Evolutionary conservation across 2,888 invertebrate species (phyloP).

Genomic region (Corbicula japonica): DNA sequence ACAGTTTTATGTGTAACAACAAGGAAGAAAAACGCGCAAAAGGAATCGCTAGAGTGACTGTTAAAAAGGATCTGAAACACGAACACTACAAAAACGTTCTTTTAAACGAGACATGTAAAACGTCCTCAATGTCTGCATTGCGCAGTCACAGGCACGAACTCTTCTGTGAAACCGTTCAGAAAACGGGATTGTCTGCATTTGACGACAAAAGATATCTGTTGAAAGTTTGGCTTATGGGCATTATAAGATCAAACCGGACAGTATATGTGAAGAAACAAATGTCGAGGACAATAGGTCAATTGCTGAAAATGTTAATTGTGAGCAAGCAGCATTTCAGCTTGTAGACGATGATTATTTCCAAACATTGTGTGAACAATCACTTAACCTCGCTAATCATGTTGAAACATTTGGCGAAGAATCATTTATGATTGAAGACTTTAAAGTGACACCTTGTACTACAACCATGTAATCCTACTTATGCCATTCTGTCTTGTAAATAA

Average conservation of each 20-base stretch:
- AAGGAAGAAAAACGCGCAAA: constrained; percentile 43
- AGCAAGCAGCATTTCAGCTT: not conserved
- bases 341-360: not conserved
- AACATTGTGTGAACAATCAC: not conserved
- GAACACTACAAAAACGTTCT: constrained; percentile 45
- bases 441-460: constrained; percentile 5
- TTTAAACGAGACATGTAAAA: constrained; percentile 29
- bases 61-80: constrained; percentile 53
- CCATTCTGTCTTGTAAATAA: not conserved
- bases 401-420: not conserved
- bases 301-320: not conserved
- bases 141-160: constrained; percentile 41
- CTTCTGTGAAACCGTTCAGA: constrained; percentile 30
- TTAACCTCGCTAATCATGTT: too few species aligned
- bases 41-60: constrained; percentile 40
- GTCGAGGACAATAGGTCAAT: not conserved
- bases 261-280: not conserved
- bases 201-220: constrained; percentile 50
- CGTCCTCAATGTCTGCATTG: constrained; percentile 30
- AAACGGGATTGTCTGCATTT: constrained; percentile 40
- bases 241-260: not conserved
- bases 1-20: constrained; percentile 17
- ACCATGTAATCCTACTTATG: not conserved
- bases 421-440: not conserved
- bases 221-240: constrained; percentile 45